A percentile compares a stretch with the other conserved stretches of the same genome.
Evolutionary conservation across 30 jellyfish, hydroid and myxozoan species (phyloP).

Genomic region (Euphysa ruthae): DNA sequence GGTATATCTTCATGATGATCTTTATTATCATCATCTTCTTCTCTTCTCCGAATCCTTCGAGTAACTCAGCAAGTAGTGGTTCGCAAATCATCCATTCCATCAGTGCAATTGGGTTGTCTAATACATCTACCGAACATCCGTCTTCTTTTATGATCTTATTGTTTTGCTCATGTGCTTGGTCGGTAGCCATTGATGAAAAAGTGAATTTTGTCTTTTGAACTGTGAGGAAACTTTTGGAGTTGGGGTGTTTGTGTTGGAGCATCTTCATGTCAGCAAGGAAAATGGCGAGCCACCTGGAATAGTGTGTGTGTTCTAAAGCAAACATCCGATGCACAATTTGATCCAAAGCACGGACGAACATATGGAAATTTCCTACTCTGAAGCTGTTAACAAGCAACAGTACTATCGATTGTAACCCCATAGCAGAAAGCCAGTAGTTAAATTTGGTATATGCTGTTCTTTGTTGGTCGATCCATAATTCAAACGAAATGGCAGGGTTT

Average conservation of each 20-base stretch:
- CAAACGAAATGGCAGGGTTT: not conserved
- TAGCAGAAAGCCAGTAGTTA: not conserved
- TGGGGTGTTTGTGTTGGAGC: not conserved
- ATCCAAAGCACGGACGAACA: too few species aligned
- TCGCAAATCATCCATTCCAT: not conserved
- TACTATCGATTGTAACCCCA: too few species aligned
- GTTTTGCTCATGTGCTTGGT: not conserved
- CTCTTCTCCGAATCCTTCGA: not conserved
- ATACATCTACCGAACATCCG: not conserved
- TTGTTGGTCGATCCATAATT: not conserved
- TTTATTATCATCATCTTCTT: not conserved
- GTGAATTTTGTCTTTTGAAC: not conserved
- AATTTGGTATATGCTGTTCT: not conserved
- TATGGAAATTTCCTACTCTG: too few species aligned
- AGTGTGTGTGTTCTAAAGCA: not conserved
- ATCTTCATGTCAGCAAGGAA: not conserved
- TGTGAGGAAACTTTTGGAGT: not conserved
- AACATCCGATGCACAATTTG: not conserved
- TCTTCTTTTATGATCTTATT: not conserved
- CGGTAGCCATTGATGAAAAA: not conserved
- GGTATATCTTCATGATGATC: not conserved
- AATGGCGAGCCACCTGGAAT: not conserved
- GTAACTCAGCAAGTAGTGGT: slow-evolving; percentile 1
- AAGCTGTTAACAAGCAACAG: too few species aligned
- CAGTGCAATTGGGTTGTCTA: not conserved